Evolutionary conservation across 2,797 vertebrate genomes (phyloP), one percentile per base, ranked within the genome.

Genomic region (Enteromius trimaculatus): DNA sequence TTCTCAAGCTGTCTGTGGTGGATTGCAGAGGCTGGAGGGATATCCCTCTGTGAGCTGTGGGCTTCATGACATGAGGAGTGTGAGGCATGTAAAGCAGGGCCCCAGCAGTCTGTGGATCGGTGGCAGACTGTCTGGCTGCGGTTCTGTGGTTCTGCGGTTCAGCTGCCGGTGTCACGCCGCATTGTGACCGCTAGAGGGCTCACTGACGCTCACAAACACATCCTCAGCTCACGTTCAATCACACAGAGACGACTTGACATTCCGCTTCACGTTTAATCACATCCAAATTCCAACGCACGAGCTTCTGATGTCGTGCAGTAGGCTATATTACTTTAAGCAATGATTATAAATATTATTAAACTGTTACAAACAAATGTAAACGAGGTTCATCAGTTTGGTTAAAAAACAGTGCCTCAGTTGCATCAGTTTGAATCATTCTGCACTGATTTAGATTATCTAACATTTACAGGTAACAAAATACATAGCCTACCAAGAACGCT

Each of bases 131-230:
- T 83, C 81, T 83, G 81, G 74, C 81, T 83, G 72, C 74, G 71
- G 71, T 82, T 82, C 79, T 81, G 51, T 29, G 79, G 37, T 77
- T 62, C 60, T 66, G 77, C 7, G 77, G 77, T 76, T 82, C 80
- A 82, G 80, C 81, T 82, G 81, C 81, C 13, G 71, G 47, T 60
- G 81, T 60, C 37, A 0, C 3, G 37, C 3, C 21, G 29, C 81
- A 90, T 71, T 51, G 83, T 88, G 90, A 89, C 91, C 93, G 92
- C 93, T 93, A 95, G 94, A 93, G 93, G 93, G 92, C 58, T 31
- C 26, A 21, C 70, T 13, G 26, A 49, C 26, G 14, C 42, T 9
- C 75, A 64, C 39, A 3, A 64, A 72, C 19, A 49, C 23, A 21
- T 6, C 14, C 19, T 2, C n/a, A 29, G 76, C 26, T 31, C 6